Evolutionary conservation across 2,888 invertebrate genomes (phyloP).

Genomic region (Sinohyriopsis cumingii): DNA sequence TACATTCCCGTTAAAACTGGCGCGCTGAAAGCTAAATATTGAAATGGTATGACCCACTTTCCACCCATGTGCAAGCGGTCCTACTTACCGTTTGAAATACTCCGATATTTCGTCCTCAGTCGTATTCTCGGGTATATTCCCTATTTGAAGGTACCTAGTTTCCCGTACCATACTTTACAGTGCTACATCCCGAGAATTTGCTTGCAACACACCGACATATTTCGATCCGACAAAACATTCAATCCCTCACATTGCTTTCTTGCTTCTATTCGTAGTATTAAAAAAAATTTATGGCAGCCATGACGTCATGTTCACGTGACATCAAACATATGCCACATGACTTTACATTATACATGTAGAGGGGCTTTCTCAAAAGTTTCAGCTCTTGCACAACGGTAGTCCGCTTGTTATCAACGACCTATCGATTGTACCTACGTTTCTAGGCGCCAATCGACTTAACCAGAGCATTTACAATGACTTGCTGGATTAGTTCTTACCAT

Average conservation of each 20-base stretch:
- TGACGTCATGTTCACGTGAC: conserved; percentile 47
- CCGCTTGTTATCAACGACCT: too few species aligned
- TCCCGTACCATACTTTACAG: conserved; percentile 92
- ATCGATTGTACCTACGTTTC: too few species aligned
- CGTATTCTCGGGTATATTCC: conserved; percentile 99
- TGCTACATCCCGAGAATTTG: conserved; percentile 47
- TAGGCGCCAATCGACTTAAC: too few species aligned
- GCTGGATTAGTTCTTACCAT: too few species aligned
- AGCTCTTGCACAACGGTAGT: too few species aligned
- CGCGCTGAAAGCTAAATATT: conserved; percentile 2
- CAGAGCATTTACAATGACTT: too few species aligned
- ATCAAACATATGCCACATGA: conserved; percentile 37
- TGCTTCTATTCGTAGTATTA: conserved; percentile 8
- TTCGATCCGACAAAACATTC: conserved; percentile 39
- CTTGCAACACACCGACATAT: conserved; percentile 43
- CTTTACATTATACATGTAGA: conserved; percentile 22
- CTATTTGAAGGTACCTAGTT: conserved; percentile 99
- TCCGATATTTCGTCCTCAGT: conserved; percentile 97
- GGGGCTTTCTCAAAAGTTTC: conserved; percentile 40
- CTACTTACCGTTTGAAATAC: conserved; percentile 94
- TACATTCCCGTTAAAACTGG: too few species aligned
- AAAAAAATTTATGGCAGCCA: conserved; percentile 43
- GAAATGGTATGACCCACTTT: conserved; percentile 18
- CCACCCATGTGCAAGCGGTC: conserved; percentile 3
- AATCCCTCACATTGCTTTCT: conserved; percentile 35